Conservation (phyloP, 2,888 invertebrate species). For the Alitta virens region DNA sequence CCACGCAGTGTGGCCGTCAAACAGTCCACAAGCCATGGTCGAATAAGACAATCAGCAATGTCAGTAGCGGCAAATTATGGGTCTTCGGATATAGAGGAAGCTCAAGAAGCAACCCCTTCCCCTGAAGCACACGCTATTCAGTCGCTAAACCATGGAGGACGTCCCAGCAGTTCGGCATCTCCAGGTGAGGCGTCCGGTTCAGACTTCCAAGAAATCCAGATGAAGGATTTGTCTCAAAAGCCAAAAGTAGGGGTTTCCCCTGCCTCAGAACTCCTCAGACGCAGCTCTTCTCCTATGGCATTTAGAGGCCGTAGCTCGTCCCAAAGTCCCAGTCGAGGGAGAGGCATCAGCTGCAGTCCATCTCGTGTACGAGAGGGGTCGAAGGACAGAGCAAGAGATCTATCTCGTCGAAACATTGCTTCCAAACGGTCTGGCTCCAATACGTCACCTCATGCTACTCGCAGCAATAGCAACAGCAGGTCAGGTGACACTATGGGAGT, state of each 20-base stretch:
- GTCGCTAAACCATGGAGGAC: slow-evolving; percentile 32
- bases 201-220: slow-evolving; percentile 49
- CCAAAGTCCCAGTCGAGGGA: not conserved
- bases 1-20: not conserved
- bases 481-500: not conserved
- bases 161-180: slow-evolving; percentile 2
- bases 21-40: not conserved
- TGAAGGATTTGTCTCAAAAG: slow-evolving; percentile 51
- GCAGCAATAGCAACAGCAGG: not conserved
- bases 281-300: not conserved
- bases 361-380: not conserved
- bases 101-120: slow-evolving; percentile 40
- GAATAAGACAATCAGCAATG: no score
- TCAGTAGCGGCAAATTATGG: not conserved
- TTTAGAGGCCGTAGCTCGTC: not conserved
- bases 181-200: slow-evolving; percentile 21
- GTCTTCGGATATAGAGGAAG: slow-evolving; percentile 35
- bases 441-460: not conserved
- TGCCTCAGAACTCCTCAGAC: not conserved
- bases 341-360: not conserved
- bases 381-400: not conserved
- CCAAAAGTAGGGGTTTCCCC: slow-evolving; percentile 26
- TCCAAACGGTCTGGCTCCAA: not conserved
- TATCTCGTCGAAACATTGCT: not conserved
- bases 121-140: slow-evolving; percentile 46